Evolutionary conservation across 2,113 vertebrate species (phyloP).

Genomic region (Chlorodrepanis virens): DNA sequence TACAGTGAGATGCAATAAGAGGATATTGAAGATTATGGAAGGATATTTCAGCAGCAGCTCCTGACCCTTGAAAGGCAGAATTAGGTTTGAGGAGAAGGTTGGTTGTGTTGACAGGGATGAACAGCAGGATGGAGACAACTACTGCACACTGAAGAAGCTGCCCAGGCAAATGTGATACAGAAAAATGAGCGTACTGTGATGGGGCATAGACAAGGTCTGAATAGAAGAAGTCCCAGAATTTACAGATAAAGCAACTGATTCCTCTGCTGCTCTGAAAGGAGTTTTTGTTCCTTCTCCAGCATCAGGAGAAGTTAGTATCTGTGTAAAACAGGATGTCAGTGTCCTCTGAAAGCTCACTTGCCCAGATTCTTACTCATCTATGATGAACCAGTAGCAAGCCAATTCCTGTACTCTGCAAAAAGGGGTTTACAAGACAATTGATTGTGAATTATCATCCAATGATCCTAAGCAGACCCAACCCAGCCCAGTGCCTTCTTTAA

Average conservation of each 20-base stretch:
- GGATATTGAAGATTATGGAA: neutral
- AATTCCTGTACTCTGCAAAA: neutral
- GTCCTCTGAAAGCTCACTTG: neutral
- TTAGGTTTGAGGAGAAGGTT: neutral
- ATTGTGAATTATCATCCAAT: neutral
- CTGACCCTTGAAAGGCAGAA: neutral
- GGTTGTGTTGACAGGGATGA: neutral
- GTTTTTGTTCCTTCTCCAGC: neutral
- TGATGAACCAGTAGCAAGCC: neutral
- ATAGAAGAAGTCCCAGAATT: neutral
- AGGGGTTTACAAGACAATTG: neutral
- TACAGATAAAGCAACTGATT: neutral
- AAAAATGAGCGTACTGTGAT: neutral
- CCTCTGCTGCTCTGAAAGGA: neutral
- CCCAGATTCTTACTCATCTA: neutral
- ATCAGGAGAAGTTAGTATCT: accelerated
- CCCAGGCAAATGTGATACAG: neutral
- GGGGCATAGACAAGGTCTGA: neutral
- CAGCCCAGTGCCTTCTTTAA: neutral
- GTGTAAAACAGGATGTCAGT: neutral
- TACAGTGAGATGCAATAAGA: neutral
- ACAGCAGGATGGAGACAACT: neutral
- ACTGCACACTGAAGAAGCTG: neutral
- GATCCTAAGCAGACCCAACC: neutral
- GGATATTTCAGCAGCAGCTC: neutral